Evolutionary conservation across 1,140 invertebrate species (phyloP).

Genomic region (Adelges cooleyi): DNA sequence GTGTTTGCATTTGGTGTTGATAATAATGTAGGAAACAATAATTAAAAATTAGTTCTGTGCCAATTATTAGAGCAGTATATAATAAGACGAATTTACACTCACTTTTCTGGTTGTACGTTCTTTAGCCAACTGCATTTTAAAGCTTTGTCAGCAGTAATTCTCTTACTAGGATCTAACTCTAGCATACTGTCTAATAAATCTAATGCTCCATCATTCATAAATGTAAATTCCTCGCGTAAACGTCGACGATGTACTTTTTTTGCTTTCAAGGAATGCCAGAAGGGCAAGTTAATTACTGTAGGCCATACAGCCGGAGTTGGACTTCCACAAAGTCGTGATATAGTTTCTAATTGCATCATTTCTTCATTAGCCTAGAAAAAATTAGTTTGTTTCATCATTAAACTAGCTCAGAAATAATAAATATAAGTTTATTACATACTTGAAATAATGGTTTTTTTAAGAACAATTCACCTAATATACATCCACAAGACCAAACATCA

Average conservation of each 20-base stretch:
- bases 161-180: conserved; percentile 82
- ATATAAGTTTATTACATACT: conserved; percentile 39
- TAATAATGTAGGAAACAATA: too few species aligned
- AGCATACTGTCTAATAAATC: conserved; percentile 95
- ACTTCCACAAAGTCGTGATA: conserved; percentile 89
- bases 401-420: not conserved
- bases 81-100: conserved; percentile 43
- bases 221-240: conserved; percentile 83
- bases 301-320: conserved; percentile 97
- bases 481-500: conserved; percentile 99
- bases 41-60: too few species aligned
- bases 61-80: too few species aligned
- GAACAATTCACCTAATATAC: conserved; percentile 97
- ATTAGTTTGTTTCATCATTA: not conserved
- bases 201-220: conserved; percentile 77
- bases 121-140: conserved; percentile 89
- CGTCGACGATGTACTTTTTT: conserved; percentile 80
- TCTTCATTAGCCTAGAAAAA: conserved; percentile 71
- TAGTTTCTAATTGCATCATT: conserved; percentile 87
- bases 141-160: conserved; percentile 90
- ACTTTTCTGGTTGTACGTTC: conserved; percentile 81
- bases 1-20: too few species aligned
- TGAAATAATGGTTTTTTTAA: conserved; percentile 92
- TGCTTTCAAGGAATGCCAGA: conserved; percentile 83
- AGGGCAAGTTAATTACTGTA: conserved; percentile 84